phyloP scores from a whole-genome alignment of 2,888 invertebrate species.

The Scaptomyza tumidula region DNA sequence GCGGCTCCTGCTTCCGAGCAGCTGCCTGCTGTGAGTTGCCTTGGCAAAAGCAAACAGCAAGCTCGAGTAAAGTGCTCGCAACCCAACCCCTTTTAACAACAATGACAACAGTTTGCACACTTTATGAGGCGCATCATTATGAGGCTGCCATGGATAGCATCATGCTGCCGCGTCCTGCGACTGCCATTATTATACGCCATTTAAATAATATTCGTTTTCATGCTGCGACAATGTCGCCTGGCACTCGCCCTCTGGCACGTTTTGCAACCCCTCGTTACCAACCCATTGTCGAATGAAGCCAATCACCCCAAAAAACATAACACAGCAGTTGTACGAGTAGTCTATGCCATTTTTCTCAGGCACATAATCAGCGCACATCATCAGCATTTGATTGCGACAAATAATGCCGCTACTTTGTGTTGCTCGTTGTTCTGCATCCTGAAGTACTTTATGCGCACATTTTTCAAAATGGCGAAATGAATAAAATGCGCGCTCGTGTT shows the following conservation, averaged over 20 bases:
- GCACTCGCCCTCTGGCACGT: constrained; percentile 59
- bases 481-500: constrained; percentile 60
- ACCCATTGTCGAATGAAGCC: constrained; percentile 5
- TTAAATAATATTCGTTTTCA: constrained; percentile 82
- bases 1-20: constrained; percentile 52
- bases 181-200: constrained; percentile 84
- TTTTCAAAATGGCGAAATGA: constrained; percentile 63
- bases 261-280: constrained; percentile 47
- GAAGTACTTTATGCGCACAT: neutral
- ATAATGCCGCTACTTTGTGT: constrained; percentile 83
- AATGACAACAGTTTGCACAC: constrained; percentile 78
- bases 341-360: constrained; percentile 69
- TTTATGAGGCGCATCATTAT: constrained; percentile 84
- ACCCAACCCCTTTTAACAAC: constrained; percentile 22
- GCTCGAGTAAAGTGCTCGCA: constrained; percentile 30
- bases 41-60: constrained; percentile 44
- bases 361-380: constrained; percentile 82
- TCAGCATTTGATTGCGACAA: constrained; percentile 84
- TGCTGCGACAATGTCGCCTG: constrained; percentile 68
- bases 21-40: constrained; percentile 49
- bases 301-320: constrained; percentile 38
- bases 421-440: constrained; percentile 50
- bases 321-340: neutral
- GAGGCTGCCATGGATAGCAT: constrained; percentile 72
- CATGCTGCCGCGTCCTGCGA: constrained; percentile 54